Evolutionary conservation across 37 sponge, comb jelly and placozoan species (phyloP).

Genomic region (Beroe ovata): DNA sequence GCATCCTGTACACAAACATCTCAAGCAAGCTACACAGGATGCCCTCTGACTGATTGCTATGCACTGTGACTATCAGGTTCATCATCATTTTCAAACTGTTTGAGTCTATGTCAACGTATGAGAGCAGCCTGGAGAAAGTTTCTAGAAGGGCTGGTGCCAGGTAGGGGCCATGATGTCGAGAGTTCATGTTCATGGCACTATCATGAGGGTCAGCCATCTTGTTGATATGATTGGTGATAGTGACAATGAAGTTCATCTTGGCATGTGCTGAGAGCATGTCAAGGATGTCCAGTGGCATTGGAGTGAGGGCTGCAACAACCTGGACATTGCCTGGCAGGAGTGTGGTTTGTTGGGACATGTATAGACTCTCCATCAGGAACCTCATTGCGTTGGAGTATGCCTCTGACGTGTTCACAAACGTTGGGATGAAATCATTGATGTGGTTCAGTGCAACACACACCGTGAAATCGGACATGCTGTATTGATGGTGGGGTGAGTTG

Average conservation of each 20-base stretch:
- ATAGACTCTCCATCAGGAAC: constrained; percentile 36
- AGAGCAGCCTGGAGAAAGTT: constrained; percentile 33
- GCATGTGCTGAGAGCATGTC: constrained; percentile 45
- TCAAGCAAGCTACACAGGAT: constrained; percentile 18
- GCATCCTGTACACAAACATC: constrained; percentile 48
- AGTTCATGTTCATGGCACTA: neutral
- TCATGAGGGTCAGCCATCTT: constrained; percentile 43
- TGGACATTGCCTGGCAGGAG: constrained; percentile 42
- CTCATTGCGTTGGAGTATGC: constrained; percentile 25
- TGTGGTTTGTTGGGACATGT: neutral
- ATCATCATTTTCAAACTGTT: constrained; percentile 29
- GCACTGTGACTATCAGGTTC: neutral
- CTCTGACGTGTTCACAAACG: constrained; percentile 5
- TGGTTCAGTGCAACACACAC: constrained; percentile 50
- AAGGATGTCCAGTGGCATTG: constrained; percentile 18
- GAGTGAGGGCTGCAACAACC: constrained; percentile 44
- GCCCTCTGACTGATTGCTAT: neutral
- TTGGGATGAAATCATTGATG: constrained; percentile 25
- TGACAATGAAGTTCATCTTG: constrained; percentile 55
- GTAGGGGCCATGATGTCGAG: neutral
- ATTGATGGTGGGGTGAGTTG: constrained; percentile 18
- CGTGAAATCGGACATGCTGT: neutral
- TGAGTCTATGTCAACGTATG: constrained; percentile 38
- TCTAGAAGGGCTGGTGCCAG: constrained; percentile 52
- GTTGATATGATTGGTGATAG: constrained; percentile 58